Conservation (phyloP, 2,888 invertebrate species). For the Acronicta leporina region DNA sequence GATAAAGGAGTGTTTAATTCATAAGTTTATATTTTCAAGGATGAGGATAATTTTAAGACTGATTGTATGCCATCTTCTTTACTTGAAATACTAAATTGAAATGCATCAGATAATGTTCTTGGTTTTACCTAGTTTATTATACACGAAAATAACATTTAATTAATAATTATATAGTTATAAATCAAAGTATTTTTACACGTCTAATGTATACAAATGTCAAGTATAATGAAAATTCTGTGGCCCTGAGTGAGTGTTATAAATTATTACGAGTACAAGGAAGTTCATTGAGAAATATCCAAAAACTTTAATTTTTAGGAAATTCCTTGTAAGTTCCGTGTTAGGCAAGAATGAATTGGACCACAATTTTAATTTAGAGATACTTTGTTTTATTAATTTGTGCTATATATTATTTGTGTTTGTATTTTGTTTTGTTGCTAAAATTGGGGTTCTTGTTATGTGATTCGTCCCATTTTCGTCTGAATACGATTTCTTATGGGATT, state of each 20-base stretch:
- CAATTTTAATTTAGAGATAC: not conserved
- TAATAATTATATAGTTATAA: too few relatives aligned
- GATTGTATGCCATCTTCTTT: conserved; percentile 43
- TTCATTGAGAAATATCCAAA: conserved; percentile 26
- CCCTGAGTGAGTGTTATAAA: not conserved
- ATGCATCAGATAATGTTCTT: too few relatives aligned
- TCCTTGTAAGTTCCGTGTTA: not conserved
- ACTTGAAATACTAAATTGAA: conserved; percentile 10
- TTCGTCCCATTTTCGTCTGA: not conserved
- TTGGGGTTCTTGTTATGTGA: not conserved
- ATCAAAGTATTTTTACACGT: too few relatives aligned
- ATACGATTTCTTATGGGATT: too few relatives aligned
- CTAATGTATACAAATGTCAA: too few relatives aligned
- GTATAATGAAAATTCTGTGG: not conserved
- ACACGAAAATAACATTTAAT: too few relatives aligned
- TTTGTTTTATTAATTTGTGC: too few relatives aligned
- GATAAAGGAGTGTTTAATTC: conserved; percentile 2
- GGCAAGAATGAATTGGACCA: not conserved
- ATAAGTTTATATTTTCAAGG: conserved; percentile 25
- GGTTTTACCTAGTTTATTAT: too few relatives aligned
- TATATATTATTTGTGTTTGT: not conserved
- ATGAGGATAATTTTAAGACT: conserved; percentile 60
- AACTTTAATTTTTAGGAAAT: conserved; percentile 11
- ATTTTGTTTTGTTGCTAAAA: not conserved
- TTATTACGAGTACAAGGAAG: conserved; percentile 14